A percentile compares a stretch with the other conserved stretches of the same genome.
Conservation (phyloP, 2,797 vertebrate genomes). For the Acrocephalus scirpaceus region DNA sequence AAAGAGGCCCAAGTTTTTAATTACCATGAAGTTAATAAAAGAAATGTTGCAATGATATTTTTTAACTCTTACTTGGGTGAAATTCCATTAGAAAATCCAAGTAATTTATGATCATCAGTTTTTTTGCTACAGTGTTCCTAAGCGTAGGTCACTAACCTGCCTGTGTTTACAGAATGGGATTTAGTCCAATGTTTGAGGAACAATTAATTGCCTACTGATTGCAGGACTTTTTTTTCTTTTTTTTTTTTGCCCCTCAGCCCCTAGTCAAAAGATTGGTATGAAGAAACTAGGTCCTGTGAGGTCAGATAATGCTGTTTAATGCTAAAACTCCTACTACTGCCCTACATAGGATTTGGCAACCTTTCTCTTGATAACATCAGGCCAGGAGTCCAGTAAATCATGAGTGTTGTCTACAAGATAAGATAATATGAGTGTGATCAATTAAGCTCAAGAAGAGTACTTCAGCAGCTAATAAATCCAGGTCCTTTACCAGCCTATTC, state of each 20-base stretch:
- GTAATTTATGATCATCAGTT: constrained; percentile 59
- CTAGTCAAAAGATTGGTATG: constrained; percentile 68
- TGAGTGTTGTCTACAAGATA: constrained; percentile 78
- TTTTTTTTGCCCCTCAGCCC: neutral
- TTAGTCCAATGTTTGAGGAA: constrained; percentile 63
- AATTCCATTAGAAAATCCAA: constrained; percentile 56
- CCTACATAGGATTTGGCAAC: constrained; percentile 73
- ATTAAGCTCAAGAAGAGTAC: constrained; percentile 71
- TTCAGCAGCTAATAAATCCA: constrained; percentile 77
- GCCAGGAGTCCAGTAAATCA: constrained; percentile 79
- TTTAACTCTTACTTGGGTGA: constrained; percentile 6
- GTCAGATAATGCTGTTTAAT: constrained; percentile 65
- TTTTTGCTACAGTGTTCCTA: constrained; percentile 4
- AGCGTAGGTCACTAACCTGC: constrained; percentile 47
- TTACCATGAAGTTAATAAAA: neutral
- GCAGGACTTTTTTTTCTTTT: neutral
- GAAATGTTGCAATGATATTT: neutral
- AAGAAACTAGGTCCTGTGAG: constrained; percentile 72
- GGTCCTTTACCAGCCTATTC: neutral
- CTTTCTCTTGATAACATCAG: constrained; percentile 78
- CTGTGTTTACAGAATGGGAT: constrained; percentile 69
- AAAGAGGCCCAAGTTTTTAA: neutral
- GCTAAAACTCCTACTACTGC: constrained; percentile 1
- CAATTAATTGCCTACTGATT: constrained; percentile 70
- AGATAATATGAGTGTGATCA: constrained; percentile 77